Percentiles rank a stretch among this genome's conserved stretches.
Evolutionary conservation across 2,113 vertebrate species (phyloP).

Genomic region (Sigmodon hispidus): DNA sequence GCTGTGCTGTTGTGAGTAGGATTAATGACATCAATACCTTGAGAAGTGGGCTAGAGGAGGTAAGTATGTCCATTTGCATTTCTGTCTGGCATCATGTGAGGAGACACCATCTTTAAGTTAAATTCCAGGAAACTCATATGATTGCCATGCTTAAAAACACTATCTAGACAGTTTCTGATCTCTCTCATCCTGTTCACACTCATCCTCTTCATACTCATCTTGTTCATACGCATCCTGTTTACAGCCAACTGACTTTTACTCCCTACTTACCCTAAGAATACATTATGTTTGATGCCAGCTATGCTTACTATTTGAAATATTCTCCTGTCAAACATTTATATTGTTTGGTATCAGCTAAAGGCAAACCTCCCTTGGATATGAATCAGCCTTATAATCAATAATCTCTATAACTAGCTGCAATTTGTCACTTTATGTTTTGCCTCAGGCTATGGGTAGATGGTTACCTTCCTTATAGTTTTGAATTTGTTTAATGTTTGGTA

Average conservation of each 20-base stretch:
- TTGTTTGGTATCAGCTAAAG: neutral
- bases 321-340: neutral
- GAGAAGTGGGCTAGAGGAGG: neutral
- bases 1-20: rapidly evolving
- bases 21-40: neutral
- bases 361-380: neutral
- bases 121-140: neutral
- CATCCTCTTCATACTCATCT: too few relatives aligned
- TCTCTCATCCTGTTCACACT: neutral
- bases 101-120: neutral
- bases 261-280: neutral
- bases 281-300: neutral
- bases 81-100: neutral
- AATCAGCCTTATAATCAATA: neutral
- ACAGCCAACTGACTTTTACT: neutral
- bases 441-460: neutral
- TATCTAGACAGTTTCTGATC: neutral
- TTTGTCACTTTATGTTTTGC: neutral
- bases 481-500: neutral
- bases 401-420: neutral
- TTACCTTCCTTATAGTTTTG: neutral
- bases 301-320: neutral
- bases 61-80: neutral
- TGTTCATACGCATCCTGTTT: neutral
- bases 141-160: neutral